Conservation (phyloP, 2,888 invertebrate species). For the Physocephala rufipes region DNA sequence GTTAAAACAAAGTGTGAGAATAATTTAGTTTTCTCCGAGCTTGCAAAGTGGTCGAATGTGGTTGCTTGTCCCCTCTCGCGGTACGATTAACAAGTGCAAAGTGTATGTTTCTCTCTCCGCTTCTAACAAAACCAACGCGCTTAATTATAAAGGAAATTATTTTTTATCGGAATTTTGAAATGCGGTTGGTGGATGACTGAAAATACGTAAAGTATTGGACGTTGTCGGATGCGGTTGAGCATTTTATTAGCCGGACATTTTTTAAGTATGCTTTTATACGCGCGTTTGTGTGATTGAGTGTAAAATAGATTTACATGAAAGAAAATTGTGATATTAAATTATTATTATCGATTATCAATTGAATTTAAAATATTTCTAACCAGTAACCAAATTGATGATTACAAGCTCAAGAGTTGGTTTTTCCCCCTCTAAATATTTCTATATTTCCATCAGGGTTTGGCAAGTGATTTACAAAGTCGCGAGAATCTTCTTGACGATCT, state of each 20-base stretch:
- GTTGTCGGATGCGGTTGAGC: slow-evolving; percentile 11
- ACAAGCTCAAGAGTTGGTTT: not conserved
- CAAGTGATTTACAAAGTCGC: slow-evolving; percentile 78
- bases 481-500: slow-evolving; percentile 79
- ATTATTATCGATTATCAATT: not conserved
- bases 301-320: not conserved
- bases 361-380: not conserved
- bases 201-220: not conserved
- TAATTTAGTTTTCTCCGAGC: slow-evolving; percentile 38
- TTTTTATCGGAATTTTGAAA: slow-evolving; percentile 23
- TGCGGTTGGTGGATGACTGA: slow-evolving; percentile 8
- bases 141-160: slow-evolving; percentile 18
- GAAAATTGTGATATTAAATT: not conserved
- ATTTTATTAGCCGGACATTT: not conserved
- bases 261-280: not conserved
- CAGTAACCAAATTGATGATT: not conserved
- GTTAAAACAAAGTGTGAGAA: not conserved
- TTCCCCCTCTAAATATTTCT: not conserved
- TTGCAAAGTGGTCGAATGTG: slow-evolving; percentile 31
- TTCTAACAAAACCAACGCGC: not conserved
- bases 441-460: slow-evolving; percentile 83
- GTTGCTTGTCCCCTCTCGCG: not conserved
- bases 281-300: not conserved
- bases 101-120: not conserved
- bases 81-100: slow-evolving; percentile 8